Evolutionary conservation across 2,797 vertebrate species (phyloP), one percentile per base, ranked within the genome.

Genomic region (Perodicticus potto): DNA sequence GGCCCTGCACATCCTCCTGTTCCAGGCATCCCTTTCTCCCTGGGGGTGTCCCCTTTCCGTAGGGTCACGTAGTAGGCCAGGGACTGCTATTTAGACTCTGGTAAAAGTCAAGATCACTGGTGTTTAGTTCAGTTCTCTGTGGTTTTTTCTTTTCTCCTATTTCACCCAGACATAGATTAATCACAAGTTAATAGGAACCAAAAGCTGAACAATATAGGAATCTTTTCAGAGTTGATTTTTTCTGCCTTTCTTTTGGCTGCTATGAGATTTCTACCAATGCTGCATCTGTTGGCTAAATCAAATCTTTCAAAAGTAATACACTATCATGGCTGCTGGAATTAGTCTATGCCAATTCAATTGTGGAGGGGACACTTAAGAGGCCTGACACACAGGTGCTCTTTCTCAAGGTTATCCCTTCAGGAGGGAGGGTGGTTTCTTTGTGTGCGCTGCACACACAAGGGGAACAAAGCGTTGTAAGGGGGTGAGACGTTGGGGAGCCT

Each of bases 281-380:
- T 12, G 91, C 96, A 97, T 95, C 95, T 96, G 95, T 57, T 92
- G 93, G 96, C 94, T 96, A 97, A 98, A 98, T 98, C 89, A 97
- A 97, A 97, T 97, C 97, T 98, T 97, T 98, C 98, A 97, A 86
- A 98, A 63, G 77, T 93, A 98, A 98, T 97, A 23, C 74, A 96
- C 32, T 77, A 95, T 85, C 89, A 34, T 20, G 84, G 97, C 86
- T 93, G 83, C 95, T 88, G 92, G 96, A 97, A 98, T 97, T 96
- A 43, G 59, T 97, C 98, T 96, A 7, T 96, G 97, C 98, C 98
- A 98, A 97, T 95, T 97, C 96, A 96, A n/a, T 92, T 91, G 97
- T 73, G 90, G 96, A 95, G 32, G 85, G 82, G 84, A 63, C 83
- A 29, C 29, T 81, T 59, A 5, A 70, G 63, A 95, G 95, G 88